A percentile compares a stretch with the other conserved stretches of the same genome.
These are phyloP conservation scores for Scaptomyza parva DNA, from an alignment of 2,888 invertebrate species.

Conservation along the genomic window DNA sequence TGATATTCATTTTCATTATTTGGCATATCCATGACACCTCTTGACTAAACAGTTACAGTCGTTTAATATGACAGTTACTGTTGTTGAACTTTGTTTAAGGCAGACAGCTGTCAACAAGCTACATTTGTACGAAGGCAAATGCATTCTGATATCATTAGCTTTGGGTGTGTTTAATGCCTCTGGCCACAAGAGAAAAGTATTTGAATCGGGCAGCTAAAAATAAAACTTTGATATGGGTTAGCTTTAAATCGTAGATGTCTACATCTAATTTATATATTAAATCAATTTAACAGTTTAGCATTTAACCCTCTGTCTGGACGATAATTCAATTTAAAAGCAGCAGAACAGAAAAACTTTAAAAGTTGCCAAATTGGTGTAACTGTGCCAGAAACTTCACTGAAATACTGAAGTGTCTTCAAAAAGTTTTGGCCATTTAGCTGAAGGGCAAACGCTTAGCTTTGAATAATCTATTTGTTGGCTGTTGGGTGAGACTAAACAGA, in stretches of 20 bases:
- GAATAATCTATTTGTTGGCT: constrained; percentile 12
- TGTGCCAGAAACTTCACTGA: constrained; percentile 10
- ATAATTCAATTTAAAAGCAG: constrained; percentile 10
- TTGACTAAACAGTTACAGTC: not conserved
- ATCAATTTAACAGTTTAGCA: not conserved
- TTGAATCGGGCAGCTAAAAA: constrained; percentile 1
- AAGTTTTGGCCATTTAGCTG: constrained; percentile 45
- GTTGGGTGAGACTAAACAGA: constrained; percentile 11
- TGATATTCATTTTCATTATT: not conserved
- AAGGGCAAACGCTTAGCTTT: constrained; percentile 29
- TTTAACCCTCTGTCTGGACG: constrained; percentile 1
- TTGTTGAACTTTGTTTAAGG: constrained; percentile 10
- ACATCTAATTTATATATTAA: not conserved
- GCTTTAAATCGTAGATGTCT: constrained; percentile 1
- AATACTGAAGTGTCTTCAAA: constrained; percentile 55
- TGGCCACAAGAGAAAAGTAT: constrained; percentile 7
- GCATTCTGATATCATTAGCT: constrained; percentile 1
- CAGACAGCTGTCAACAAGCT: constrained; percentile 36
- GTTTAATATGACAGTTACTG: not conserved
- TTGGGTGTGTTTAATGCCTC: not conserved
- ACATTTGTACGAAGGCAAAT: constrained; percentile 3
- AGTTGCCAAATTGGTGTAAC: not conserved
- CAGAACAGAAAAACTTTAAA: not conserved
- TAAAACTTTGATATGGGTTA: constrained; percentile 32
- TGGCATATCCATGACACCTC: not conserved